Percentiles rank a stretch among this genome's conserved stretches.
These are phyloP conservation scores for Rambutsinella grinnellia DNA, from an alignment of 2,888 invertebrate genomes.

Conservation along the genomic window DNA sequence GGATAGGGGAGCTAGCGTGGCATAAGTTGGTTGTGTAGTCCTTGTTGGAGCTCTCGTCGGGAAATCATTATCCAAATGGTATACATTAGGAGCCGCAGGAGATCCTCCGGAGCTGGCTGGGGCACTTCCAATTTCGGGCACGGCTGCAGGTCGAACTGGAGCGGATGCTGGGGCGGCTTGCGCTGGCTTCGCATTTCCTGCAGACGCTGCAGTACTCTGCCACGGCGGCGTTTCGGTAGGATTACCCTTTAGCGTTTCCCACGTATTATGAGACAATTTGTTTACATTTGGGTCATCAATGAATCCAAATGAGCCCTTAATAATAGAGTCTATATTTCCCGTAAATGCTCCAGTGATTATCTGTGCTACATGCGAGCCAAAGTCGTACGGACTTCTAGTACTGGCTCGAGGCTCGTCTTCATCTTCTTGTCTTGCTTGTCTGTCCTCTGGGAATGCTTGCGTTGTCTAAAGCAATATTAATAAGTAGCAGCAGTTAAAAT, in stretches of 20 bases:
- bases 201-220: neutral
- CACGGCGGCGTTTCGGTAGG: constrained; percentile 32
- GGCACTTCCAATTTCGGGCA: neutral
- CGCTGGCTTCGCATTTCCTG: neutral
- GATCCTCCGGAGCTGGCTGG: neutral
- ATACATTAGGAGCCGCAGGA: constrained; percentile 11
- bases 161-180: neutral
- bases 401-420: constrained; percentile 24
- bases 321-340: constrained; percentile 50
- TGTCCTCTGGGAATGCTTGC: neutral
- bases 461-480: neutral
- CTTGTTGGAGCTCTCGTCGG: constrained; percentile 3
- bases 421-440: constrained; percentile 29
- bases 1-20: constrained; percentile 17
- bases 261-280: constrained; percentile 44
- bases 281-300: constrained; percentile 35
- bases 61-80: neutral
- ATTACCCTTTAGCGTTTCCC: constrained; percentile 48
- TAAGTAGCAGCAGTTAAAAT: neutral
- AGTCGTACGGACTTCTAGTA: constrained; percentile 15
- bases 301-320: constrained; percentile 54
- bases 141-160: neutral
- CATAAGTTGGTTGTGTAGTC: constrained; percentile 25
- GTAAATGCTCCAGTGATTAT: constrained; percentile 52
- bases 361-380: constrained; percentile 51